Evolutionary conservation across 2,113 vertebrate genomes (phyloP).

Genomic region (Ageneiosus marmoratus): DNA sequence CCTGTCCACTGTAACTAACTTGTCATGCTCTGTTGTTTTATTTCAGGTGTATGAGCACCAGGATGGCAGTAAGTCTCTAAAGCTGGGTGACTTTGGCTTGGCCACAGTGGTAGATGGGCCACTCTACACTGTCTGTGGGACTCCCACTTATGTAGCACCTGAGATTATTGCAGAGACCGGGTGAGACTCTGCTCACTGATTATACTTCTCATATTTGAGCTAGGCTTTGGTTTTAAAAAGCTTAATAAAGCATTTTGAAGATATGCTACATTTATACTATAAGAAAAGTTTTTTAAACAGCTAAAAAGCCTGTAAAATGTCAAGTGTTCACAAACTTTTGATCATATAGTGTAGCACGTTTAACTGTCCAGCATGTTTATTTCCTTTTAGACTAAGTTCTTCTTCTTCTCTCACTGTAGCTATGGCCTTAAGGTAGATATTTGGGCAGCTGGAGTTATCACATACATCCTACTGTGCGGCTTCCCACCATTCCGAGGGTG

Average conservation of each 20-base stretch:
- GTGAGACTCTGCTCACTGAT: conserved; percentile 68
- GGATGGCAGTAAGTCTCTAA: conserved; percentile 93
- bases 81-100: conserved; percentile 94
- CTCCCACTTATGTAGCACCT: conserved; percentile 96
- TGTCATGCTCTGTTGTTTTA: neutral
- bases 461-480: conserved; percentile 94
- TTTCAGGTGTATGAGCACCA: conserved; percentile 91
- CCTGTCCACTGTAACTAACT: neutral
- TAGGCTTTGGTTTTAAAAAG: neutral
- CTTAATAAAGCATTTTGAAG: neutral
- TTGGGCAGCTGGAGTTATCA: conserved; percentile 97
- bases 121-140: conserved; percentile 92
- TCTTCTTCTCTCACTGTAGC: conserved; percentile 67
- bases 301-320: neutral
- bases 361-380: neutral
- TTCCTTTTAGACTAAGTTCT: neutral
- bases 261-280: neutral
- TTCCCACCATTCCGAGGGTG: conserved; percentile 97
- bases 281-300: neutral
- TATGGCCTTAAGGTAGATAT: conserved; percentile 98
- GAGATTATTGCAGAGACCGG: conserved; percentile 96
- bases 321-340: neutral
- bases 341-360: neutral
- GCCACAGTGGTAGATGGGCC: conserved; percentile 93
- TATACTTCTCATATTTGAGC: neutral